Evolutionary conservation across 2,797 vertebrate species (phyloP), one percentile per base, ranked within the genome.

Genomic region (Poeciliopsis presidionis): DNA sequence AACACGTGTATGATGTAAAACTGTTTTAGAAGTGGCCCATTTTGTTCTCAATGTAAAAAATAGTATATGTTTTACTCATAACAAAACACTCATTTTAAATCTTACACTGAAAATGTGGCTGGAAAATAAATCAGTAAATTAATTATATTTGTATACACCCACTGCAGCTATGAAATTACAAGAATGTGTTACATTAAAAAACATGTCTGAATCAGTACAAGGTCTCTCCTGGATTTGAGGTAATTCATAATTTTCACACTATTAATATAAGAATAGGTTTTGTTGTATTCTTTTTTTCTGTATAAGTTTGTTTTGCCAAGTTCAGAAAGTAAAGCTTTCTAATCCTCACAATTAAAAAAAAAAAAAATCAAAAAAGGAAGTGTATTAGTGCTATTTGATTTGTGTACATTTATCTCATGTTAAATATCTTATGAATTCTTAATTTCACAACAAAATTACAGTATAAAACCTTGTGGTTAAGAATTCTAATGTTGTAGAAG

Each of bases 1-100:
- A 55, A 43, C 88, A 82, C 78, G 70, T 81, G 84, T 81, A 75
- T 75, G 61, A 11, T 41, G 18, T 53, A 85, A 72, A 13, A 28
- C 70, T 77, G 81, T 69, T 69, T n/a, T 46, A 75, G 49, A 47
- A 45, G 2, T 80, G 77, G 71, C 41, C 72, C 43, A 25, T 70
- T 80, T 33, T 49, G 33, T 74, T 57, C 20, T 13, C 7, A 28
- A 16, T 2, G 80, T 57, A 84, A 61, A 49, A 76, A 30, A 7
- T n/a, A 25, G 25, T 78, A 55, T 49, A 81, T 1, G n/a, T 87
- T 74, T 83, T 51, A 46, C 53, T 76, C 13, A 71, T 53, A 75
- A 67, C 8, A 45, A 71, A 71, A 13, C 2, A 22, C 13, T 20
- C 14, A 33, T 5, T 72, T 49, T 49, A 41, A 41, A 67, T 41